phyloP scores from a whole-genome alignment of 2,113 vertebrate genomes.

The Mirounga angustirostris region DNA sequence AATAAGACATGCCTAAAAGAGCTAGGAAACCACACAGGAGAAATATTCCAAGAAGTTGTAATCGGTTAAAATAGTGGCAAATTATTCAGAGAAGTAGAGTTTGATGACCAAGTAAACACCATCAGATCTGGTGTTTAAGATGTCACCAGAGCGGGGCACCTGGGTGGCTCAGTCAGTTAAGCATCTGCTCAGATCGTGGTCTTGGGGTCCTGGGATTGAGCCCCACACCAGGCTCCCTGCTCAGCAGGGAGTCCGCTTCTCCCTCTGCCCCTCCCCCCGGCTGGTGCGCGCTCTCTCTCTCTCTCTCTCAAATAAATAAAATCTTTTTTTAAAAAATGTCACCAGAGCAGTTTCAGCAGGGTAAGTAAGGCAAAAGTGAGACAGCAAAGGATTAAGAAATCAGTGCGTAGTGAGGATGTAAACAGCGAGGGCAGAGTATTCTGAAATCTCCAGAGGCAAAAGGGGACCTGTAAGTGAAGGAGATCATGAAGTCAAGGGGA shows the following conservation, averaged over 20 bases:
- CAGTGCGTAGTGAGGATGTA: fast-evolving
- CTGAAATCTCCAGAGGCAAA: not conserved
- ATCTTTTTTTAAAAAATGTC: not conserved
- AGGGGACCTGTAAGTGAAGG: not conserved
- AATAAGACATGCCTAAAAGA: not conserved
- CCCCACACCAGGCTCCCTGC: not conserved
- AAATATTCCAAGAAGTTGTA: not conserved
- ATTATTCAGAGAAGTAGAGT: not conserved
- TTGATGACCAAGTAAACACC: not conserved
- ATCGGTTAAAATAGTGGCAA: not conserved
- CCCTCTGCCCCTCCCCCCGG: not conserved
- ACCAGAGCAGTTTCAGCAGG: not conserved
- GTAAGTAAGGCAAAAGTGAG: not conserved
- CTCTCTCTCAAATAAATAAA: not conserved
- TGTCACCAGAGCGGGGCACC: not conserved
- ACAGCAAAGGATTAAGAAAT: not conserved
- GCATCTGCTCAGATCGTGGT: not conserved
- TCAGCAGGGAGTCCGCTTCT: not conserved
- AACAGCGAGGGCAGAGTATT: not conserved
- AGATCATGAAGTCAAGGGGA: not conserved
- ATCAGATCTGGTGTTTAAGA: not conserved
- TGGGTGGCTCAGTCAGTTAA: not conserved
- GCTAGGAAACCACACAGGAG: not conserved
- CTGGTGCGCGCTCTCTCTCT: not conserved
- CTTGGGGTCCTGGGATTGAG: not conserved